phyloP scores from a whole-genome alignment of 2,113 vertebrate genomes.

The Delphinus delphis region DNA sequence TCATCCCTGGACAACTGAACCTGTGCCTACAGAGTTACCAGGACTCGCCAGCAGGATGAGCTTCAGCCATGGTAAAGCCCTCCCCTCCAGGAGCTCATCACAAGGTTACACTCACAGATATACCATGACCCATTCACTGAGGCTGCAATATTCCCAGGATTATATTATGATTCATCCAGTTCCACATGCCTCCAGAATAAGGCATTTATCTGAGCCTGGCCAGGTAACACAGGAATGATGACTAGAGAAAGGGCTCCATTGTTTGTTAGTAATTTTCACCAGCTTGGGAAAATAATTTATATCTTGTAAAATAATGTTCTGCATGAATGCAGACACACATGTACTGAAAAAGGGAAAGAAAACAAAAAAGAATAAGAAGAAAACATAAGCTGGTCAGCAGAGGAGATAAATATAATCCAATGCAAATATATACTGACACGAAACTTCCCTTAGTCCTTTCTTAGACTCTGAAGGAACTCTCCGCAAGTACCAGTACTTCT shows the following conservation, averaged over 20 bases:
- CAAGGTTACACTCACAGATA: neutral
- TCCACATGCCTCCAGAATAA: neutral
- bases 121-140: neutral
- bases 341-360: neutral
- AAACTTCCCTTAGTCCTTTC: neutral
- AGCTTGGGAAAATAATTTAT: conserved; percentile 42
- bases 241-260: neutral
- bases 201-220: conserved; percentile 38
- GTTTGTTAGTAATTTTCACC: conserved; percentile 51
- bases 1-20: neutral
- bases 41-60: no score
- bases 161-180: conserved; percentile 24
- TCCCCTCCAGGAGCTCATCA: neutral
- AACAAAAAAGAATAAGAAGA: neutral
- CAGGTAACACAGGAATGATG: neutral
- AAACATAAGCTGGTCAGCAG: neutral
- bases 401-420: neutral
- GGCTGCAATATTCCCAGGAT: conserved; percentile 20
- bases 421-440: neutral
- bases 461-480: neutral
- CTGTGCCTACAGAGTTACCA: neutral
- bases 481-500: neutral
- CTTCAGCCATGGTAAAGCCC: neutral
- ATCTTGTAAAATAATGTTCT: conserved; percentile 57
- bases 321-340: neutral